Conservation (phyloP, 2,113 vertebrate genomes). For the Chaetorhynchus papuensis region DNA sequence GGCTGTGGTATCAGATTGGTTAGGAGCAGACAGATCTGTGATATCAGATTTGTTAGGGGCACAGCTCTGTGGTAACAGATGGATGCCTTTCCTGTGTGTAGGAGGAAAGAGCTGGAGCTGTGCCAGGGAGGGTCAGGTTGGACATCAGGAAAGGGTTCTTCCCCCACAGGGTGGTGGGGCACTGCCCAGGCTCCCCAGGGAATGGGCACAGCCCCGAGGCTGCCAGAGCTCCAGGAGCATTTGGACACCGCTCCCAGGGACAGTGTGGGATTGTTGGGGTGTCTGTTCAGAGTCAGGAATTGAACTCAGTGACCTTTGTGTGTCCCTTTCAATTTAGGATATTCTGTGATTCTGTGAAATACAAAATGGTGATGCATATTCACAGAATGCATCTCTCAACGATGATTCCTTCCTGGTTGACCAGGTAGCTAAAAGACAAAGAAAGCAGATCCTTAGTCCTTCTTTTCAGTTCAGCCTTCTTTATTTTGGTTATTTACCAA, state of each 20-base stretch:
- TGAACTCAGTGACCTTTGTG: fast-evolving
- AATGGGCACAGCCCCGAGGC: fast-evolving
- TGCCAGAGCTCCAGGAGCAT: fast-evolving
- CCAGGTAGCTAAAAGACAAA: not conserved
- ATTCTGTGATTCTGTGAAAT: not conserved
- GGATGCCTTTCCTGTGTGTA: fast-evolving
- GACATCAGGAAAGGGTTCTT: not conserved
- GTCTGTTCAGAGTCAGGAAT: not conserved
- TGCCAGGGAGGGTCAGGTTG: fast-evolving
- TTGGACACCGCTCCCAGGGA: fast-evolving
- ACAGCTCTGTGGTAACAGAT: not conserved
- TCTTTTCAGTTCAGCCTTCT: not conserved
- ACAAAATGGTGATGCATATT: not conserved
- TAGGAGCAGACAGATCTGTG: not conserved
- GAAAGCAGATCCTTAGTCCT: not conserved
- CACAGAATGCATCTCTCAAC: not conserved
- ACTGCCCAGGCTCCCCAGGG: not conserved
- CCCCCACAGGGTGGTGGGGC: no score
- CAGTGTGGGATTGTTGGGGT: no score
- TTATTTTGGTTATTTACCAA: not conserved
- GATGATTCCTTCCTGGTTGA: not conserved
- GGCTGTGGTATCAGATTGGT: not conserved
- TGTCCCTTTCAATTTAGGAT: not conserved
- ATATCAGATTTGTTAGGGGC: not conserved
- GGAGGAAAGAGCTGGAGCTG: not conserved